phyloP scores from a whole-genome alignment of 92 coral and sea anemone genomes.

The Actinostola sp. region DNA sequence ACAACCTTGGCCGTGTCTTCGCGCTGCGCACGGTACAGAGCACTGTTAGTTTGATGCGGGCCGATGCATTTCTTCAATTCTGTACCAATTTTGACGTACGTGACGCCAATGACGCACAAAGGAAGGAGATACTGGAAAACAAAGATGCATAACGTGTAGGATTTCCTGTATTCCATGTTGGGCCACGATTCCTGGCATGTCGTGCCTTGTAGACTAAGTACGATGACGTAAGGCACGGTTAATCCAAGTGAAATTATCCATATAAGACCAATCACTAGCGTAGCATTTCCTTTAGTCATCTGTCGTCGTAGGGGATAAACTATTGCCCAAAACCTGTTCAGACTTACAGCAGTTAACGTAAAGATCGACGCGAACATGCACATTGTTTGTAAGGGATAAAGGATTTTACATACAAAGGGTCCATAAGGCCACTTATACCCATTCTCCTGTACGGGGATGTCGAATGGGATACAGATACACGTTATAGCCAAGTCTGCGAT shows the following conservation, averaged over 20 bases:
- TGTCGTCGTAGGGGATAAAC: constrained; percentile 85
- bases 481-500: constrained; percentile 89
- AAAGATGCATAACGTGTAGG: constrained; percentile 78
- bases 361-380: constrained; percentile 89
- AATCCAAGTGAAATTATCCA: constrained; percentile 69
- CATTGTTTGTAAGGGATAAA: constrained; percentile 91
- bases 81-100: constrained; percentile 77
- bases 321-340: constrained; percentile 92
- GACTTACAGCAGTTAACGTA: constrained; percentile 90
- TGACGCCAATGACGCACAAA: constrained; percentile 59
- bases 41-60: constrained; percentile 58
- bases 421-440: constrained; percentile 91
- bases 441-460: constrained; percentile 90
- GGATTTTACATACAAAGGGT: constrained; percentile 69
- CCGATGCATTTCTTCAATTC: constrained; percentile 71
- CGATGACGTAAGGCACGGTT: constrained; percentile 71
- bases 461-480: constrained; percentile 90
- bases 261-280: constrained; percentile 47
- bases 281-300: constrained; percentile 65
- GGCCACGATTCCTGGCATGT: constrained; percentile 82
- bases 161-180: constrained; percentile 52
- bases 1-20: constrained; percentile 90
- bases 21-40: constrained; percentile 78
- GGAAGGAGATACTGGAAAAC: constrained; percentile 87
- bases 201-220: constrained; percentile 34